Base-by-base conservation (phyloP, 1,140 invertebrate genomes). In the Hycleus phaleratus region DNA sequence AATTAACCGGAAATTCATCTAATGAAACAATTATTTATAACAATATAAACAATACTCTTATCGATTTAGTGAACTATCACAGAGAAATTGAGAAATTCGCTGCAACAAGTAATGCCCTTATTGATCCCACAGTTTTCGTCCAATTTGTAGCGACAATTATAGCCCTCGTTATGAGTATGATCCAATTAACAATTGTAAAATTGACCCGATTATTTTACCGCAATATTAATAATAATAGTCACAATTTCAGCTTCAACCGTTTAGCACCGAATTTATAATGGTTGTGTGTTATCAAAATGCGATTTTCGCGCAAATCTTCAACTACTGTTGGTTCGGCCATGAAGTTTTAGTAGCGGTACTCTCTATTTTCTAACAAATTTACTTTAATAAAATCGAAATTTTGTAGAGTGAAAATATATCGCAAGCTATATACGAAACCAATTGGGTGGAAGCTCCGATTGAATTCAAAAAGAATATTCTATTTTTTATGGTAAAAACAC, bases 251-350 rank as follows among this genome's bases (percentile, higher is more conserved):
- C 18, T 47, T n/a, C 8, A 11, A 18, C 48, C 48, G 3, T 24
- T 53, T 6, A 38, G 42, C 4, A 53, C 7, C 25, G 51, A 53
- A 10, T 53, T 53, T 53, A 44, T 46, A 10, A 38, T 45, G 43
- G 7, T 53, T 10, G 2, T 53, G 1, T 53, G 26, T 9, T 53
- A 53, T n/a, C 26, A 26, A 3, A 46, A 32, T 46, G n/a, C 51
- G n/a, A 46, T 46, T 18, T 46, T 46, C 2, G 38, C 42, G 3
- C 38, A 53, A 32, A 53, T 53, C 12, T 53, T 53, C 38, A 53
- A 46, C 11, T 53, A 53, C 43, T 53, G 51, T 46, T 53, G 51
- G 51, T 53, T 53, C 18, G 42, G 51, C 10, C 44, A 53, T 26
- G 51, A 45, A 11, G 43, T 53, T 7, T 11, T 38, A 53, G 45